These are phyloP conservation scores for Rhincodon typus DNA, from an alignment of 2,797 vertebrate genomes.

Conservation along the genomic window DNA sequence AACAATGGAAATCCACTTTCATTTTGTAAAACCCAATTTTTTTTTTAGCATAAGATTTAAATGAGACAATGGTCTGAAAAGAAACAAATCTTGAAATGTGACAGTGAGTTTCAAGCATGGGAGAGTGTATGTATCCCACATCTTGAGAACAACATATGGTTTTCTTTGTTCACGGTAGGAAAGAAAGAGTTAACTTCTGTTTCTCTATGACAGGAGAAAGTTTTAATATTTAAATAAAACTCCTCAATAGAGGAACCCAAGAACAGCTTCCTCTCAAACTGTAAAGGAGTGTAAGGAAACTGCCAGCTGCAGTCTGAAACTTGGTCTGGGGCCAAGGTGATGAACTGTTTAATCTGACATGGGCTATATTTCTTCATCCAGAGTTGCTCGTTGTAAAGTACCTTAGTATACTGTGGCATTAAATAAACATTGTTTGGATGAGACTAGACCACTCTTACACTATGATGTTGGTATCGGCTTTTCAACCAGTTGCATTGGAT, in stretches of 20 bases:
- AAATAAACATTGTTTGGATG: too few relatives aligned
- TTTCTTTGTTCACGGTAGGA: neutral
- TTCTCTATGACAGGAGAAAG: neutral
- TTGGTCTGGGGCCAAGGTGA: neutral
- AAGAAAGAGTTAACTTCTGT: neutral
- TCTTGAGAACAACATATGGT: neutral
- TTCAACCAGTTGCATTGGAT: neutral
- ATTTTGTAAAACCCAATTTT: neutral
- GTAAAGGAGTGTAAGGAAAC: slow-evolving; percentile 1
- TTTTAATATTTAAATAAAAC: slow-evolving; percentile 1
- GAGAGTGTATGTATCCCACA: neutral
- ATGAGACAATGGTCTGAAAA: too few relatives aligned
- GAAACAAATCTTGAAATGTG: neutral
- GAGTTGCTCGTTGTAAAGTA: neutral
- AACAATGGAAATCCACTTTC: neutral
- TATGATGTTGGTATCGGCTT: neutral
- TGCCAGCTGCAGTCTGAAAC: slow-evolving; percentile 9
- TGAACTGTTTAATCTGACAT: neutral
- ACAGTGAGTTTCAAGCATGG: neutral
- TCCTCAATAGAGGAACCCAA: neutral
- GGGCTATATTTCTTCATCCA: neutral
- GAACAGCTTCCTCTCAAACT: neutral
- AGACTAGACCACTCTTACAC: neutral
- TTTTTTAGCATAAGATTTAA: neutral
- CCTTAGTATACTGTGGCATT: neutral